Base-by-base conservation (phyloP, 2,113 vertebrate genomes). In the Sakesphorus luctuosus region DNA sequence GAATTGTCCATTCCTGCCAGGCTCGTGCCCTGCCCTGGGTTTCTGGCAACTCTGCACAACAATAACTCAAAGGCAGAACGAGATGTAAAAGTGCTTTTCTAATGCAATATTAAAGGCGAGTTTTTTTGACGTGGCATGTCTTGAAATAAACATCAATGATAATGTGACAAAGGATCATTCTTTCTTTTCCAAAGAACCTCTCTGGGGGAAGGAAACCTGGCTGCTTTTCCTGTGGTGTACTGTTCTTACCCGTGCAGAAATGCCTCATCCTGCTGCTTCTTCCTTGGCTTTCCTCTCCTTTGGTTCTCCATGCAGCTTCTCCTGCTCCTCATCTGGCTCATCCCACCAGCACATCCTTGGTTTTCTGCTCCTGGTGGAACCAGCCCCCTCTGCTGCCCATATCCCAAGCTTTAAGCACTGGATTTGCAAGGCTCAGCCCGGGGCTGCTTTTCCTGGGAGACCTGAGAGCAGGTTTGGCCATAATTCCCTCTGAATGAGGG, bases 101-200 rank as follows among this genome's bases (percentile, higher is more conserved):
- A 98, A 98, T 77, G 97, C 97, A 97, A 97, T 97, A 96, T 97
- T 97, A 96, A 97, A 98, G 96, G 97, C 95, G 68, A 97, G 72
- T 82, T 89, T 87, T 97, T 97, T 98, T 90, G 96, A 98, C 97
- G 97, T 98, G 97, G 98, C 98, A 98, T 98, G 98, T 98, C 98
- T 97, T 97, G 92, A 98, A 98, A 98, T 98, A 98, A 98, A 98
- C 97, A 97, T 97, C 96, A 62, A 94, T 98, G 97, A 97, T 98
- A 93, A 93, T 89, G 98, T 96, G 97, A 95, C 82, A 75, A 96
- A 97, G 95, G 95, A 94, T 94, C 96, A 90, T 93, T 98, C 96
- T 96, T 98, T 97, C 93, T 97, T 97, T 98, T 96, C 36, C 65
- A 83, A 93, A 96, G 74, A 90, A 96, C 47, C 71, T 95, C 68